A percentile compares a stretch with the other conserved stretches of the same genome.
Conservation (phyloP, 2,113 vertebrate species). For the Anhinga rufa region DNA sequence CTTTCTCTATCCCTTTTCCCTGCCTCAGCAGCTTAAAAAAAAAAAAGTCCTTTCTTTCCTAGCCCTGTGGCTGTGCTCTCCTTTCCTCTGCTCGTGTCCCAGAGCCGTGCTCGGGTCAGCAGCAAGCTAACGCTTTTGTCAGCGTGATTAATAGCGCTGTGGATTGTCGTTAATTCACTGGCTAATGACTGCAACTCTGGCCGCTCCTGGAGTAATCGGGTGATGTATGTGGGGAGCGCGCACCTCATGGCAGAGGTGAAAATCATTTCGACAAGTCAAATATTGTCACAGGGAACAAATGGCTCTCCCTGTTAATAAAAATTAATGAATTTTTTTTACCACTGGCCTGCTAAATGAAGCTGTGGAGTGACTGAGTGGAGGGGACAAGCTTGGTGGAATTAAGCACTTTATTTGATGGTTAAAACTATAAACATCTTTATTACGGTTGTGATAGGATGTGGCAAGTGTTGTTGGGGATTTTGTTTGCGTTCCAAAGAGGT, state of each 20-base stretch:
- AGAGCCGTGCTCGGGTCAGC: conserved; percentile 80
- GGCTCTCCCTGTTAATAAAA: conserved; percentile 92
- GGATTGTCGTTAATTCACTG: conserved; percentile 98
- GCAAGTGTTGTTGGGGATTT: neutral
- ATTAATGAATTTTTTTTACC: conserved; percentile 87
- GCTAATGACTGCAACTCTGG: conserved; percentile 97
- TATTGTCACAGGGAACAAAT: conserved; percentile 88
- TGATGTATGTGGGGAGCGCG: conserved; percentile 92
- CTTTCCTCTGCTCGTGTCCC: conserved; percentile 63
- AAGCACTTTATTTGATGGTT: conserved; percentile 67
- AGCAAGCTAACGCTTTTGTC: conserved; percentile 91
- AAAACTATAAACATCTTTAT: conserved; percentile 65
- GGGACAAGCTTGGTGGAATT: conserved; percentile 41
- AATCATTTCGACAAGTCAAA: conserved; percentile 97
- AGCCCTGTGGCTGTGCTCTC: conserved; percentile 36
- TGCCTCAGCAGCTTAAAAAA: neutral
- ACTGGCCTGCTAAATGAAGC: conserved; percentile 80
- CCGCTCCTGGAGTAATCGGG: conserved; percentile 88
- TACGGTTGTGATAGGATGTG: neutral
- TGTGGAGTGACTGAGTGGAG: conserved; percentile 38
- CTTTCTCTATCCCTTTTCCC: neutral
- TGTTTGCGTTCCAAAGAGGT: neutral
- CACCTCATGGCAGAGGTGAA: conserved; percentile 97
- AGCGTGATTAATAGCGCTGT: conserved; percentile 97
- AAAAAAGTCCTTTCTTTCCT: conserved; percentile 2